Percentiles rank a stretch among this genome's conserved stretches.
Evolutionary conservation across 2,888 invertebrate genomes (phyloP).

Genomic region (Tachina grossa): DNA sequence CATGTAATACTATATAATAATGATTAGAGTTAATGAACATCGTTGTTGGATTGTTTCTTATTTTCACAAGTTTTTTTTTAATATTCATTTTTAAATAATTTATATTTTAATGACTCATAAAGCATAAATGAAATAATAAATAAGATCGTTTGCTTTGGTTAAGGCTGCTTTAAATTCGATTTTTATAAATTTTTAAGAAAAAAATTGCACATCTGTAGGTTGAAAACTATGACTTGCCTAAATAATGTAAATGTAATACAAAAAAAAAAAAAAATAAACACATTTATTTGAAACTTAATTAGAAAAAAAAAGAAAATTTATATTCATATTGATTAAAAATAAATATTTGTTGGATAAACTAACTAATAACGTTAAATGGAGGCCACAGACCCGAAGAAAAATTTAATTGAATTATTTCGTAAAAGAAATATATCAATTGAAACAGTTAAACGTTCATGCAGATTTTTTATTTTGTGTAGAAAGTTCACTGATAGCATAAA

Average conservation of each 20-base stretch:
- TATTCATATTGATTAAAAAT: not conserved
- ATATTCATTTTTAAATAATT: slow-evolving; percentile 1
- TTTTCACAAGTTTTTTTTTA: not conserved
- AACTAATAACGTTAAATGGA: not conserved
- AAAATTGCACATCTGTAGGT: not conserved
- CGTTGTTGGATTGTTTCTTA: slow-evolving; percentile 20
- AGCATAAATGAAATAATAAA: slow-evolving; percentile 3
- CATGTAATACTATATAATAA: slow-evolving; percentile 79
- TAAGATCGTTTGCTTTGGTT: slow-evolving; percentile 14
- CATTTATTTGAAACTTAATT: not conserved
- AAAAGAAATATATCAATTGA: too few relatives aligned
- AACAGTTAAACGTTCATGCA: too few relatives aligned
- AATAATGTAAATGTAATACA: not conserved
- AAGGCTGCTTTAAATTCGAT: slow-evolving; percentile 17
- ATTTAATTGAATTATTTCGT: not conserved
- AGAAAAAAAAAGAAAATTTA: not conserved
- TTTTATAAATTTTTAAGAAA: not conserved
- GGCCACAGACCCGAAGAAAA: not conserved
- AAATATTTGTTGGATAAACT: slow-evolving; percentile 12
- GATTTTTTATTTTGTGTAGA: too few relatives aligned
- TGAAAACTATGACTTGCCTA: not conserved
- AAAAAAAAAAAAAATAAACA: not conserved
- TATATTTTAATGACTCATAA: not conserved
- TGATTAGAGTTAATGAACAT: slow-evolving; percentile 62
- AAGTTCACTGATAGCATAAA: too few relatives aligned